Percentiles rank a stretch among this genome's conserved stretches.
Evolutionary conservation across 2,888 invertebrate genomes (phyloP).

Genomic region (Amiota mariae): DNA sequence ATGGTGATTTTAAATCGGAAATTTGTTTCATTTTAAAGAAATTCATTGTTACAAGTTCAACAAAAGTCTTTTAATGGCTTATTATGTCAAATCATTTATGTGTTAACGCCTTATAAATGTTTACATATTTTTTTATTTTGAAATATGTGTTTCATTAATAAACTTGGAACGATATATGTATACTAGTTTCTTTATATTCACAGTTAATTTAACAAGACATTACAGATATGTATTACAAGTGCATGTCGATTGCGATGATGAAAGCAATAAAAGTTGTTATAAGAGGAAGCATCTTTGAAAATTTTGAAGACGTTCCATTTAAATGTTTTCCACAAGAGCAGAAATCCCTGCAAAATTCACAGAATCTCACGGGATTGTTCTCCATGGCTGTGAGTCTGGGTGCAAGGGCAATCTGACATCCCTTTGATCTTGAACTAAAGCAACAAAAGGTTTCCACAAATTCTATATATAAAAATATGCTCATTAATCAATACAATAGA

Average conservation of each 20-base stretch:
- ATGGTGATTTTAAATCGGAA: slow-evolving; percentile 11
- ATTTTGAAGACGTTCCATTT: too few relatives aligned
- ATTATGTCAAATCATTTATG: not conserved
- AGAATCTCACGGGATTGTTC: slow-evolving; percentile 7
- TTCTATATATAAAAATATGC: slow-evolving; percentile 21
- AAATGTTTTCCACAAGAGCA: too few relatives aligned
- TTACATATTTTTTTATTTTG: slow-evolving; percentile 17
- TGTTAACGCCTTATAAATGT: not conserved
- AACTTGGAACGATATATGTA: too few relatives aligned
- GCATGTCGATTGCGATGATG: too few relatives aligned
- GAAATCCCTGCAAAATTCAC: slow-evolving; percentile 26
- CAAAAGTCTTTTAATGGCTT: slow-evolving; percentile 5
- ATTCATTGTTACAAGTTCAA: not conserved
- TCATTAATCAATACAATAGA: not conserved
- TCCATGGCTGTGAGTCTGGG: not conserved
- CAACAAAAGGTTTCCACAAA: slow-evolving; percentile 40
- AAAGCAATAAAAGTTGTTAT: too few relatives aligned
- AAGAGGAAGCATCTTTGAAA: too few relatives aligned
- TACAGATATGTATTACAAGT: too few relatives aligned
- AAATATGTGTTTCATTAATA: too few relatives aligned
- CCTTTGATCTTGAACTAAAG: slow-evolving; percentile 39
- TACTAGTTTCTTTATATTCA: too few relatives aligned
- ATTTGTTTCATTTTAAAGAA: not conserved
- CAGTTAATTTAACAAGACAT: too few relatives aligned
- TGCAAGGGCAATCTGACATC: slow-evolving; percentile 41